These are phyloP conservation scores for Eclectus roratus DNA, from an alignment of 2,113 vertebrate genomes.

Conservation along the genomic window DNA sequence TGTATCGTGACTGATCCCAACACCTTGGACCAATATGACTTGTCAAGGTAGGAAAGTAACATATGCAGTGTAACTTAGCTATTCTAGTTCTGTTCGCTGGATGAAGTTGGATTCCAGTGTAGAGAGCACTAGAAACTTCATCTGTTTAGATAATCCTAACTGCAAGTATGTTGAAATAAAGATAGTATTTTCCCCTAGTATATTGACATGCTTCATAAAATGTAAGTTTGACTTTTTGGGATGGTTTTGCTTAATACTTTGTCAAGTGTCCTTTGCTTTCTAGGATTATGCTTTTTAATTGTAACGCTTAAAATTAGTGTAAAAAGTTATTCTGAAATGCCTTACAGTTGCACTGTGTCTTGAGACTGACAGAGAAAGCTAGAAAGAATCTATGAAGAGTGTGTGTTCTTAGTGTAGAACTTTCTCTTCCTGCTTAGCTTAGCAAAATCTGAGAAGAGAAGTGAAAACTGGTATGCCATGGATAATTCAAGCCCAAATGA, in stretches of 20 bases:
- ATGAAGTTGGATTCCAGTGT: neutral
- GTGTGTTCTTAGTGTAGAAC: neutral
- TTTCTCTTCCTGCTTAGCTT: constrained; percentile 74
- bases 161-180: neutral
- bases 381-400: neutral
- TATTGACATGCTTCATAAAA: neutral
- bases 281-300: neutral
- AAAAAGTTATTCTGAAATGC: neutral
- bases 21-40: constrained; percentile 88
- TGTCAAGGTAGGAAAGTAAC: constrained; percentile 84
- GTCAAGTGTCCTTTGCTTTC: neutral
- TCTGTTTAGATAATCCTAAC: neutral
- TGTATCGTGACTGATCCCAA: constrained; percentile 86
- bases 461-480: constrained; percentile 85
- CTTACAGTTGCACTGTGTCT: neutral
- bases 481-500: constrained; percentile 60
- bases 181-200: neutral
- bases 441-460: constrained; percentile 73
- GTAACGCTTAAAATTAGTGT: neutral
- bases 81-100: neutral
- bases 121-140: neutral
- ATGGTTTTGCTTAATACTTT: neutral
- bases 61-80: neutral
- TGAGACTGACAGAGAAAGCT: neutral
- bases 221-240: neutral